phyloP scores from a whole-genome alignment of 2,888 invertebrate genomes.

The Pachycephus smyrnensis region DNA sequence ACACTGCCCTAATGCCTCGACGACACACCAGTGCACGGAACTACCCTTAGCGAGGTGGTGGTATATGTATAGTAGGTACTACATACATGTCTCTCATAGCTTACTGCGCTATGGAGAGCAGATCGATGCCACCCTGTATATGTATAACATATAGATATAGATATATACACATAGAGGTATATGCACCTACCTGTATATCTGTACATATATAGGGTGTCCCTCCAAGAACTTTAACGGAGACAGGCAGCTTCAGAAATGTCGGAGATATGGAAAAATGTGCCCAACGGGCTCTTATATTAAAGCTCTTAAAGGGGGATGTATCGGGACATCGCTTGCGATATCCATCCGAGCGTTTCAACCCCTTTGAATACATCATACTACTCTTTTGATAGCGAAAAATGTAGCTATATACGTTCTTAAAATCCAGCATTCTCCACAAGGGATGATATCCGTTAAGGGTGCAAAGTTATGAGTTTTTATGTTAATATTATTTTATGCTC shows the following conservation, averaged over 20 bases:
- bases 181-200: slow-evolving; percentile 9
- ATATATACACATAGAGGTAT: background rate
- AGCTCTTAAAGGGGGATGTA: slow-evolving; percentile 53
- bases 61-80: background rate
- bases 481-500: background rate
- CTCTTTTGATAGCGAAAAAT: too few species aligned
- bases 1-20: background rate
- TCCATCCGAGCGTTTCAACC: background rate
- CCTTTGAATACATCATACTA: background rate
- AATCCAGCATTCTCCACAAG: too few species aligned
- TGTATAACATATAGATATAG: background rate
- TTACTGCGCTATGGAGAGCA: slow-evolving; percentile 18
- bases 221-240: slow-evolving; percentile 24
- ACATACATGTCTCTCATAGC: slow-evolving; percentile 18
- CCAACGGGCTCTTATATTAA: slow-evolving; percentile 10
- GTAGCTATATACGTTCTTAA: too few species aligned
- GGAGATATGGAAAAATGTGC: slow-evolving; percentile 25
- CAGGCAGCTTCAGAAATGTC: slow-evolving; percentile 30
- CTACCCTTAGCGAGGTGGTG: background rate
- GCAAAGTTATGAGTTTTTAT: background rate
- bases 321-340: slow-evolving; percentile 36
- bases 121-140: slow-evolving; percentile 28
- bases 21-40: background rate
- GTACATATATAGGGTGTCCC: background rate
- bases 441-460: too few species aligned